Evolutionary conservation across 2,888 invertebrate species (phyloP), one percentile per base, ranked within the genome.

Genomic region (Caenorhabditis sp.): DNA sequence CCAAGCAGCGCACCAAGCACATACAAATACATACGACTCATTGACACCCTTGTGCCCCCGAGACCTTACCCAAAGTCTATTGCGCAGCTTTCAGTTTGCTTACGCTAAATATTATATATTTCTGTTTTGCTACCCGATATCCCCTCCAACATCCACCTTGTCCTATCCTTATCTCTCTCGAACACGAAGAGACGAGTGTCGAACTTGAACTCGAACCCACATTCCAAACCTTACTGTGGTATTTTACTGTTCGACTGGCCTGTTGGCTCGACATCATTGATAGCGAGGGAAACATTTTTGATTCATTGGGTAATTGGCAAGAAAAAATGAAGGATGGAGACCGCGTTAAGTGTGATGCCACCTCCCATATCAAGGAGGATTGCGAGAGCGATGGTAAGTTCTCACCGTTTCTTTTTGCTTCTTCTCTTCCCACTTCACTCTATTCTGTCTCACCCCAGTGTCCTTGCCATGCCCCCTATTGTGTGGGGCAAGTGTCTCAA

Each of bases 311-410:
- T 61, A 65, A 51, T 61, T 60, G 28, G 51, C 24, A 53, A 60
- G 56, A 47, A 67, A 84, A 77, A 69, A 83, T 83, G 83, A 83
- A 84, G 74, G 44, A 84, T 84, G 84, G 80, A 74, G 74, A 80
- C 71, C 62, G 82, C 80, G 60, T 61, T 86, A 65, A 79, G 79
- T 67, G 78, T 77, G 60, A 86, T 86, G 72, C 86, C 86, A 58
- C 84, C 84, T 69, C 86, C 86, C 37, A 74, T 86, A 53, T 86
- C 86, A 58, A 64, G 86, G 79, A 74, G 86, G 56, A 81, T 86
- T 67, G 79, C 83, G n/a, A 79, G 86, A 68, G 81, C 84, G 3
- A 84, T 86, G 86, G 86, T 86, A 65, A 58, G 86, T 71, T 64
- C n/a, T n/a, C n/a, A n/a, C n/a, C n/a, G 62, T 71, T 55, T 51